Evolutionary conservation across 2,113 vertebrate species (phyloP), one percentile per base, ranked within the genome.

Genomic region (Camelus dromedarius): DNA sequence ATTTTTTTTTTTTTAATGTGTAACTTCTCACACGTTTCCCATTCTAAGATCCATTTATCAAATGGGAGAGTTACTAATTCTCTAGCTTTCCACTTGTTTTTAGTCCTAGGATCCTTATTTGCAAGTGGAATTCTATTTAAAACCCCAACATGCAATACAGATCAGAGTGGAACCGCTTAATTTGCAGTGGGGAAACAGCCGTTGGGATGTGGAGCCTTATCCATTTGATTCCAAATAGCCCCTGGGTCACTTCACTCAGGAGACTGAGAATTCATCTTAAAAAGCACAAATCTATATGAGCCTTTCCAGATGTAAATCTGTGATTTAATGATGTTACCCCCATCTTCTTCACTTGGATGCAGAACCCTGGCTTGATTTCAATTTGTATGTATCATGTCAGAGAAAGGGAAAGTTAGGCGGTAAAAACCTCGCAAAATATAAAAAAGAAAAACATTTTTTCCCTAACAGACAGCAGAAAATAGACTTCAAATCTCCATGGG

Each of bases 21-120:
- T 91, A 48, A 80, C 56, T 95, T 96, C 22, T 87, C 56, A 38
- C 18, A 86, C 73, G 15, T 87, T 70, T 64, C 79, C 32, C 72
- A 67, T 10, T 69, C 16, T 73, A 73, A 73, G 11, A 20, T 81
- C 77, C 48, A 69, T 77, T 81, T 88, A 38, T 69, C 82, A 86
- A 87, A 91, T 58, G 30, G 28, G 88, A 96, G 24, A 12, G 26
- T 84, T 86, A 67, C 15, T 77, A 87, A 89, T 75, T 54, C 67
- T 89, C 54, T 66, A 19, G 22, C 18, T 90, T 89, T 38, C 54
- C 38, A 66, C 50, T 9, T 26, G 73, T 95, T 76, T 87, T 92
- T 62, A 90, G 48, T 60, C 89, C 26, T n/a, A 81, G 42, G 83
- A 91, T 54, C 30, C 81, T 92, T 75, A 89, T 87, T 82, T 89